Base-by-base conservation (phyloP, 2,888 invertebrate genomes). In the Xestobium rufovillosum region DNA sequence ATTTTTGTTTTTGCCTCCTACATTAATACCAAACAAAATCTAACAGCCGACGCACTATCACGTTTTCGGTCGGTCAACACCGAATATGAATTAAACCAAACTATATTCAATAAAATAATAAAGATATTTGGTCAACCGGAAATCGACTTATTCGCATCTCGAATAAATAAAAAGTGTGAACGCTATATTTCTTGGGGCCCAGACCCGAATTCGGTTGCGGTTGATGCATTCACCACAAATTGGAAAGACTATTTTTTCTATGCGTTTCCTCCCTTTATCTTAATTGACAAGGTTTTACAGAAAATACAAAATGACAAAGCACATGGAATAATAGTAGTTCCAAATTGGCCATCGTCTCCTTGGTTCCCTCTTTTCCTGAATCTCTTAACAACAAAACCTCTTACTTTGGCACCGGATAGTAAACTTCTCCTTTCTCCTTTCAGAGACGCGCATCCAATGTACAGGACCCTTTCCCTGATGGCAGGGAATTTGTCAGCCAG, bases 271-370 rank as follows among this genome's bases (percentile, higher is more conserved):
- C 48, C 48, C 1, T 34, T 43, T 33, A 19, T 17, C 25, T 6
- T 34, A 31, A 30, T 34, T 19, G 6, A 23, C 25, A 47, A 28
- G 28, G 28, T 36, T 3, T 19, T 44, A 17, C 34, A 37, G 36
- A 49, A 49, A 32, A 46, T 49, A 23, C 38, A 43, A 3, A 23
- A 25, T 1, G 48, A 49, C 25, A 40, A 43, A 26, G 45, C 47
- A 11, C 19, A 9, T 12, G 44, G 47, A 6, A 36, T 50, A 6
- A 6, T 50, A n/a, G 38, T 47, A 10, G 44, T 48, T n/a, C 47
- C 48, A 6, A 11, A 29, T 4, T 48, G 44, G 46, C 16, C 31
- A 14, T 31, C 44, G 6, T 45, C 48, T 39, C 41, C 48, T n/a
- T 48, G 48, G 50, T 43, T 32, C 26, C 45, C 48, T 4, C 25